Percentiles rank a stretch among this genome's conserved stretches.
These are phyloP conservation scores for Dendrocincla fuliginosa DNA, from an alignment of 2,797 vertebrate species.

Conservation along the genomic window DNA sequence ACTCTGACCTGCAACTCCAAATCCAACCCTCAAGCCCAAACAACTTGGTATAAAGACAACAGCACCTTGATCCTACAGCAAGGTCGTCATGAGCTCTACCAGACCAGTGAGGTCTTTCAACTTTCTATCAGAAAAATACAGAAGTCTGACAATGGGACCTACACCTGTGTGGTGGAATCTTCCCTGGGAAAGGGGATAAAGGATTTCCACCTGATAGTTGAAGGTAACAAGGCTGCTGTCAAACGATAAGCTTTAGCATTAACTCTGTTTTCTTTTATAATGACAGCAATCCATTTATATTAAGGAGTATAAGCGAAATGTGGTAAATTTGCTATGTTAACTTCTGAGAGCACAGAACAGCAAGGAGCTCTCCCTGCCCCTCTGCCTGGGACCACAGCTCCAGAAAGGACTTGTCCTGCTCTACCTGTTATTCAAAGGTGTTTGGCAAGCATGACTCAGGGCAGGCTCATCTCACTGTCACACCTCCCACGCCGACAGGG, in stretches of 20 bases:
- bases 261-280: neutral
- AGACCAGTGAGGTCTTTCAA: slow-evolving; percentile 69
- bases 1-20: slow-evolving; percentile 78
- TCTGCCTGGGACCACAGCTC: neutral
- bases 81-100: slow-evolving; percentile 67
- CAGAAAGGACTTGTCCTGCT: neutral
- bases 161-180: slow-evolving; percentile 77
- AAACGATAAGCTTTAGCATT: neutral
- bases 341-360: neutral
- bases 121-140: slow-evolving; percentile 68
- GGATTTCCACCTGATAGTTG: slow-evolving; percentile 79
- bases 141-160: slow-evolving; percentile 81
- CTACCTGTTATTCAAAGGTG: neutral
- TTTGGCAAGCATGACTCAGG: neutral
- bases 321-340: neutral
- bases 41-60: slow-evolving; percentile 81
- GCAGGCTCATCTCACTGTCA: neutral
- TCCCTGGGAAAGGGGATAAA: neutral
- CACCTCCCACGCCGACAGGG: neutral
- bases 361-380: neutral
- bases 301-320: neutral
- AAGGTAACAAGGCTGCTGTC: slow-evolving; percentile 75
- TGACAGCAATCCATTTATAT: neutral
- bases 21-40: slow-evolving; percentile 83
- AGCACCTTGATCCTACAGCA: slow-evolving; percentile 67